Evolutionary conservation across 2,113 vertebrate species (phyloP).

Genomic region (Columbina picui): DNA sequence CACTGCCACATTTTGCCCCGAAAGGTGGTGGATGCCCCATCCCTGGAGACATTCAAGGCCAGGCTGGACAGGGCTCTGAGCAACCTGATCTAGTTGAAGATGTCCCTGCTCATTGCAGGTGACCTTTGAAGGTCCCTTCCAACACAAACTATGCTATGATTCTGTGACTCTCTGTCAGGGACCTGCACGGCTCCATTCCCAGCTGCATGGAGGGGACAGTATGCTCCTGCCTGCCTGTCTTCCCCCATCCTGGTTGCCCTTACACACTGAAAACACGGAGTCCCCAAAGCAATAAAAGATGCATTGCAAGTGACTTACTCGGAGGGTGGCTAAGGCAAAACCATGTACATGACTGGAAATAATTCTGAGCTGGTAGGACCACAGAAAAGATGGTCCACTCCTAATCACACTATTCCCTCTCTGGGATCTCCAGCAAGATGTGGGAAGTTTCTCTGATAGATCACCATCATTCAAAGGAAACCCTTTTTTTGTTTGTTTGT

Average conservation of each 20-base stretch:
- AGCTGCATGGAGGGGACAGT: rapidly evolving
- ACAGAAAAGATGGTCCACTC: not conserved
- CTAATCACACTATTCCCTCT: not conserved
- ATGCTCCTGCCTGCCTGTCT: not conserved
- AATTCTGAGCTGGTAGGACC: not conserved
- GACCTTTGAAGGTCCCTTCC: no score
- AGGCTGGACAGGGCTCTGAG: no score
- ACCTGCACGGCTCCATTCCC: not conserved
- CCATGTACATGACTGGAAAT: rapidly evolving
- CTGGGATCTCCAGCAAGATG: not conserved
- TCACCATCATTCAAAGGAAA: not conserved
- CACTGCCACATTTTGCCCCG: no score
- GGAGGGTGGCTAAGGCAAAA: not conserved
- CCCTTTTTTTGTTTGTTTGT: not conserved
- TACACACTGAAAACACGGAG: rapidly evolving
- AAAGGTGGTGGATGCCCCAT: no score
- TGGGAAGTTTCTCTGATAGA: not conserved
- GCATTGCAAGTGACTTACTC: not conserved
- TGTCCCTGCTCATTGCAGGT: no score
- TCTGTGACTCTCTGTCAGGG: no score
- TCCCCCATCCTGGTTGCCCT: not conserved
- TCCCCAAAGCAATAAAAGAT: not conserved
- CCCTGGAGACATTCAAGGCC: no score
- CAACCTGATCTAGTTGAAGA: no score
- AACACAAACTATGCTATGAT: no score